Percentiles rank a stretch among this genome's conserved stretches.
phyloP scores from a whole-genome alignment of 2,797 vertebrate genomes.

The Mastacembelus armatus region DNA sequence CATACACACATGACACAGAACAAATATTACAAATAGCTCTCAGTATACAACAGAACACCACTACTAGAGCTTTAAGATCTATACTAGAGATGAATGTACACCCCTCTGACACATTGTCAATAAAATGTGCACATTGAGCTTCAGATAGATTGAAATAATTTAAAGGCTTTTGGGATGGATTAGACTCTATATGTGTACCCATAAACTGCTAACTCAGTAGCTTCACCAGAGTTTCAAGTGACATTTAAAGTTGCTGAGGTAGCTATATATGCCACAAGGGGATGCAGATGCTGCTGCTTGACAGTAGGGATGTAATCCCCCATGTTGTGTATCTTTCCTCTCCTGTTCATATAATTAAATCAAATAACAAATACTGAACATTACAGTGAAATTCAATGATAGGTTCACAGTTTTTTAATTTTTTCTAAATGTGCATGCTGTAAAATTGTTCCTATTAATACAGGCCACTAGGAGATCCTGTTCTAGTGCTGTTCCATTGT shows the following conservation, averaged over 20 bases:
- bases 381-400: no score
- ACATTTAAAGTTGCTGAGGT: neutral
- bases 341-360: neutral
- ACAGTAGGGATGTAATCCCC: neutral
- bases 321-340: neutral
- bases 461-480: no score
- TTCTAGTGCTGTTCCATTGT: no score
- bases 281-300: neutral
- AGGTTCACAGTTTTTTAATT: no score
- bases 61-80: neutral
- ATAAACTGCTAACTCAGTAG: neutral
- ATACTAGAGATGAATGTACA: neutral
- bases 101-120: neutral
- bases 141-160: neutral
- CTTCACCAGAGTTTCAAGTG: neutral
- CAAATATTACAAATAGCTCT: neutral
- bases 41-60: neutral
- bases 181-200: neutral
- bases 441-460: no score
- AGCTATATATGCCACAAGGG: neutral
- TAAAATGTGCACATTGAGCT: neutral
- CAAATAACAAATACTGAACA: neutral
- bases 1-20: no score
- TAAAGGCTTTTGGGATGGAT: neutral
- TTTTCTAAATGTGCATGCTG: no score